These are phyloP conservation scores for Eolophus roseicapilla DNA, from an alignment of 2,113 vertebrate species.

Conservation along the genomic window DNA sequence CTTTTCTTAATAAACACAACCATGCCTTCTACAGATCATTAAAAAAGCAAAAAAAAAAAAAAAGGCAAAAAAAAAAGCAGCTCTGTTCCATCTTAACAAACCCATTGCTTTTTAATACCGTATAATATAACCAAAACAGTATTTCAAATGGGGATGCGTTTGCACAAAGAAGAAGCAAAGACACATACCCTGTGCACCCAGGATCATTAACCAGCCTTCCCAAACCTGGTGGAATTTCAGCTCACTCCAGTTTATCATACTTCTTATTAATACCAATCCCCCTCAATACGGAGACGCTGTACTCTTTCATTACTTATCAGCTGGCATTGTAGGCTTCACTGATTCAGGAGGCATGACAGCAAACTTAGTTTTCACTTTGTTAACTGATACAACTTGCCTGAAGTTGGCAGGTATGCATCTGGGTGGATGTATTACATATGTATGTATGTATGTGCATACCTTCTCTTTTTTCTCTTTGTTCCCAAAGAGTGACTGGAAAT, in stretches of 20 bases:
- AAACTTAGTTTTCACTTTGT: not conserved
- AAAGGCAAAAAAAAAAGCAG: not conserved
- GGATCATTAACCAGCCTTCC: not conserved
- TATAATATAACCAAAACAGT: not conserved
- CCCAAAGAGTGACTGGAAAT: not conserved
- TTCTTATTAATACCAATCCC: not conserved
- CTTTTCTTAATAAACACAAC: not conserved
- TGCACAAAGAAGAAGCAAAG: not conserved
- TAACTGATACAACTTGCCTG: not conserved
- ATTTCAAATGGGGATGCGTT: not conserved
- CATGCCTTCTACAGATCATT: not conserved
- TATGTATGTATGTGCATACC: not conserved
- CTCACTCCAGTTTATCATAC: fast-evolving
- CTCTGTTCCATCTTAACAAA: not conserved
- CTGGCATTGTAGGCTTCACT: not conserved
- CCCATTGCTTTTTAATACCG: not conserved
- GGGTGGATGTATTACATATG: not conserved
- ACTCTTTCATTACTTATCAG: not conserved
- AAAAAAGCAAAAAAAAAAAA: too few species aligned
- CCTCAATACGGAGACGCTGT: not conserved
- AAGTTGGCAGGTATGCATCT: not conserved
- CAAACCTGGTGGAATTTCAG: not conserved
- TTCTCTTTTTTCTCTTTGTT: not conserved
- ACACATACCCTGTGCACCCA: fast-evolving
- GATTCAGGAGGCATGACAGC: fast-evolving